Base-by-base conservation (phyloP, 2,113 vertebrate genomes). In the Reinhardtius hippoglossoides region DNA sequence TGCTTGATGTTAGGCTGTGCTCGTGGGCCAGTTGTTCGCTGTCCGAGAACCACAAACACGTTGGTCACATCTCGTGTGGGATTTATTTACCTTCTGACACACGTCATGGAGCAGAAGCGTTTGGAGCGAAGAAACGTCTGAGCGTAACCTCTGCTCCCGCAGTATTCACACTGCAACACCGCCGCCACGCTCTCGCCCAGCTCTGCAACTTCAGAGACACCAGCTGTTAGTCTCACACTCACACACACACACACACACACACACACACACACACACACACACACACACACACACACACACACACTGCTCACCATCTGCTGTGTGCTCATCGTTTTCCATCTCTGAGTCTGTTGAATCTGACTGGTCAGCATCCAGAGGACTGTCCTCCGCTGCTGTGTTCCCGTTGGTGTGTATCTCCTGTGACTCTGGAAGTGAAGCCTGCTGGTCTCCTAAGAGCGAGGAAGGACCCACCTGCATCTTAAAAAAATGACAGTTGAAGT, bases 71-170 rank as follows among this genome's bases (percentile, higher is more conserved):
- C 9, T 37, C 35, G 50, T 57, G 42, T 40, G 67, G 20, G 61
- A 35, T 60, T 64, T 4, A 42, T 81, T 90, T 83, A 94, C 97
- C 97, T 96, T 93, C 96, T 95, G 89, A 96, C 96, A 90, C 97
- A 98, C 16, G 95, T 95, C 86, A 96, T 96, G 71, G 97, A 96
- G 90, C 97, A 98, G 95, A 98, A 98, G 70, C 96, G 95, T 87
- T 96, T 97, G 78, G 97, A 98, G 59, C 96, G 91, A 37, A 97
- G 93, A 89, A 97, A 98, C 10, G 96, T 96, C 90, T 93, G 92
- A 71, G 96, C 86, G 78, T 96, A 97, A 57, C 95, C 96, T 93
- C 94, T 96, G 93, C 96, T 96, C 1, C 97, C 96, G 91, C 97
- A 98, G 86, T 96, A 97, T 93, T 98, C 96, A 89, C 97, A 98